Base-by-base conservation (phyloP, 2,113 vertebrate species). In the Astur gentilis region DNA sequence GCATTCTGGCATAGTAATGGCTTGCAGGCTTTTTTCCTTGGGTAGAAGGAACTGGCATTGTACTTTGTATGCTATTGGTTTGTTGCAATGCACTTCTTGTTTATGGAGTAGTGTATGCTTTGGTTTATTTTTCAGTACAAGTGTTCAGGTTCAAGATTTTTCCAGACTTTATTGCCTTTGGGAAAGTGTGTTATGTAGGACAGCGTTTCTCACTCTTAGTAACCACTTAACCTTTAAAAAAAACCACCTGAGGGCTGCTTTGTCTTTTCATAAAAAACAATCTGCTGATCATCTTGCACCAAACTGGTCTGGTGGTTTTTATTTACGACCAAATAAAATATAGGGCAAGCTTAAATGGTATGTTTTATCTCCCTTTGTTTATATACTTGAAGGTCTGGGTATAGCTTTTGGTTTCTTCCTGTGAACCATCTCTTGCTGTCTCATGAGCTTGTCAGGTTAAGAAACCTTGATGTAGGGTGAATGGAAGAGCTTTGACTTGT, bases 11-110 rank as follows among this genome's bases (percentile, higher is more conserved):
- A 9, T 3, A 6, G 66, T 22, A 54, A 21, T 9, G 61, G 22
- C 62, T 92, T 17, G 5, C 58, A 83, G 65, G 26, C 9, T 62
- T 75, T 73, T 55, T 55, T 6, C 18, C 52, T 42, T 32, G 38
- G 80, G 31, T 40, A 38, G 60, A 31, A 72, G 54, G 17, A 58
- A 7, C 29, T 36, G 60, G 10, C 0, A 0, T 9, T n/a, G 13
- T 72, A 19, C 34, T 57, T 14, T 18, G 7, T 21, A 32, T 26
- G 2, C 17, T 38, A 4, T 2, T 73, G 54, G n/a, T 42, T 84
- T 73, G 36, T 52, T 69, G 27, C 64, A 82, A 10, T 1, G 3
- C 10, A 0, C 7, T 54, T 31, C 31, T 62, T 29, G 10, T 85
- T 60, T 13, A 25, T 44, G 62, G 23, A 42, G 26, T 45, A 60